phyloP scores from a whole-genome alignment of 2,113 vertebrate species.

The Scortum barcoo region DNA sequence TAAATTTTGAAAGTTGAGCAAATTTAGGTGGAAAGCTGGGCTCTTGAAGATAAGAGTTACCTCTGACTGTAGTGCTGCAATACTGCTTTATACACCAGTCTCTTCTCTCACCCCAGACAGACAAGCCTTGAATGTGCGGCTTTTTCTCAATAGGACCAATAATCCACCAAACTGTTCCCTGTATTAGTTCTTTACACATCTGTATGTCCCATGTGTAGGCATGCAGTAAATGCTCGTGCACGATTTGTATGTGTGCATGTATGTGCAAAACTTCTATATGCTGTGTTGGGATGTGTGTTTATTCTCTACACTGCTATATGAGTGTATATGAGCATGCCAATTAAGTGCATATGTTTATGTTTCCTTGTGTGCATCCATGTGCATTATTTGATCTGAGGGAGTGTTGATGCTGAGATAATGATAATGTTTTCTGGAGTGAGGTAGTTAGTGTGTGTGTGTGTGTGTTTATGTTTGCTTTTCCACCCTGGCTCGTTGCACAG shows the following conservation, averaged over 20 bases:
- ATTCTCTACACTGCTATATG: not conserved
- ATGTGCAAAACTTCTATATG: not conserved
- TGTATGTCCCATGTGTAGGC: not conserved
- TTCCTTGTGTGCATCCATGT: slow-evolving; percentile 29
- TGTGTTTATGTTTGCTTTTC: slow-evolving; percentile 35
- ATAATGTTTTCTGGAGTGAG: slow-evolving; percentile 24
- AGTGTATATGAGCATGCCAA: slow-evolving; percentile 31
- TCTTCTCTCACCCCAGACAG: slow-evolving; percentile 20
- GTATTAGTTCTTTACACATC: not conserved
- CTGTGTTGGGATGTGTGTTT: not conserved
- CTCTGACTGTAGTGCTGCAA: slow-evolving; percentile 17
- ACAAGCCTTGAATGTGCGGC: not conserved
- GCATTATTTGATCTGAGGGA: slow-evolving; percentile 42
- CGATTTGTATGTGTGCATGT: not conserved
- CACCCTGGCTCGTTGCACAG: slow-evolving; percentile 29
- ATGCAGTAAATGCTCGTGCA: not conserved
- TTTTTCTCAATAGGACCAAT: not conserved
- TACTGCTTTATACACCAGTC: slow-evolving; percentile 15
- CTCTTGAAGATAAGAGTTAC: slow-evolving; percentile 34
- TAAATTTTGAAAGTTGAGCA: not conserved
- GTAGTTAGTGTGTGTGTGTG: not conserved
- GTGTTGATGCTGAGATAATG: slow-evolving; percentile 55
- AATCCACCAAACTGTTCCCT: not conserved
- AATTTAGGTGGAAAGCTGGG: slow-evolving; percentile 14
- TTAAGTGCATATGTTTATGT: slow-evolving; percentile 43